A percentile compares a stretch with the other conserved stretches of the same genome.
Evolutionary conservation across 2,888 invertebrate genomes (phyloP).

Genomic region (Papilio demoleus): DNA sequence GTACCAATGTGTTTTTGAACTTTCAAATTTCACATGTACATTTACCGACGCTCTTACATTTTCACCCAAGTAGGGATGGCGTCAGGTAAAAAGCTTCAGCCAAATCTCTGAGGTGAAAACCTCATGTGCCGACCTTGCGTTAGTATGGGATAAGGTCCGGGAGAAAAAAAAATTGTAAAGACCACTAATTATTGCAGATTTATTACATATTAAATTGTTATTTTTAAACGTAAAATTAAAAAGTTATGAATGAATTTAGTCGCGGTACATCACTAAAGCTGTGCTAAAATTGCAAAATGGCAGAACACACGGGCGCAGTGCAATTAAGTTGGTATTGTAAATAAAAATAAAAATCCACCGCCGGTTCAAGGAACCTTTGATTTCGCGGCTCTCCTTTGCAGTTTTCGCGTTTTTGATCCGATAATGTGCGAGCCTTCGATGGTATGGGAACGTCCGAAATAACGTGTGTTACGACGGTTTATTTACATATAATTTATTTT

Average conservation of each 20-base stretch:
- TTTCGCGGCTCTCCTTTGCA: constrained; percentile 43
- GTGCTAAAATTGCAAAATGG: constrained; percentile 47
- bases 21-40: too few relatives aligned
- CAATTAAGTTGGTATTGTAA: constrained; percentile 46
- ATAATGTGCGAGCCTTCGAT: constrained; percentile 29
- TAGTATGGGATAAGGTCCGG: too few relatives aligned
- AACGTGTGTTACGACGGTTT: not conserved
- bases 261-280: constrained; percentile 36
- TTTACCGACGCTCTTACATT: too few relatives aligned
- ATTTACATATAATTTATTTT: not conserved
- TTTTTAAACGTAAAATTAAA: too few relatives aligned
- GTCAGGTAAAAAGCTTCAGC: too few relatives aligned
- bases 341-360: constrained; percentile 43
- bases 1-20: too few relatives aligned
- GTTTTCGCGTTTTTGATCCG: constrained; percentile 41
- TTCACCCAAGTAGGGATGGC: too few relatives aligned
- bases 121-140: too few relatives aligned
- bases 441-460: constrained; percentile 21
- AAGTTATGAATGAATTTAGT: not conserved
- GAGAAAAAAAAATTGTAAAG: too few relatives aligned
- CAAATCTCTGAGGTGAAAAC: too few relatives aligned
- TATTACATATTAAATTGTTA: too few relatives aligned
- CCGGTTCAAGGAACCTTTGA: constrained; percentile 46
- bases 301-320: constrained; percentile 44
- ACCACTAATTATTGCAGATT: too few relatives aligned